Evolutionary conservation across 1,140 invertebrate species (phyloP).

Genomic region (Phthorimaea operculella): DNA sequence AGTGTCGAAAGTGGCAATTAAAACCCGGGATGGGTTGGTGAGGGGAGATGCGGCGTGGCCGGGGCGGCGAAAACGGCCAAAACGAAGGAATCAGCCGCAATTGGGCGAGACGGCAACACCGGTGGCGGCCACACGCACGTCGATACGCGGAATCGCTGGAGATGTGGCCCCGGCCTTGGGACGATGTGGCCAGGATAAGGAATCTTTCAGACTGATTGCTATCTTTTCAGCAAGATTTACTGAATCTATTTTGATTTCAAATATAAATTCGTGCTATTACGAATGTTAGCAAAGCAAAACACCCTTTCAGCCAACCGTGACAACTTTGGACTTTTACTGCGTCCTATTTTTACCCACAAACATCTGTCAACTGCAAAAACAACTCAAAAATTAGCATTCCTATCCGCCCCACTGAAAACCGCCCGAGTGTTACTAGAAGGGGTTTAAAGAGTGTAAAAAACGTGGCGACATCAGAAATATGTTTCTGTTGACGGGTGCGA

Average conservation of each 20-base stretch:
- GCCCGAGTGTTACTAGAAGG: neutral
- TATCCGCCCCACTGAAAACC: neutral
- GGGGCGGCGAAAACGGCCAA: constrained; percentile 14
- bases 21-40: constrained; percentile 28
- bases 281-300: too few relatives aligned
- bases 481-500: constrained; percentile 20
- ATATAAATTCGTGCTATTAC: too few relatives aligned
- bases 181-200: neutral
- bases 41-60: constrained; percentile 39
- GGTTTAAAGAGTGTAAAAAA: neutral
- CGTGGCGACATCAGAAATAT: constrained; percentile 13
- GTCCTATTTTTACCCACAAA: too few relatives aligned
- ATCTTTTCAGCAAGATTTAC: too few relatives aligned
- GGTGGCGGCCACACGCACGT: constrained; percentile 27
- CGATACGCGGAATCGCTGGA: constrained; percentile 28
- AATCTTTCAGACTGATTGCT: too few relatives aligned
- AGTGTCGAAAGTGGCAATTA: constrained; percentile 49
- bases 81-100: constrained; percentile 35
- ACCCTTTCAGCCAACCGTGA: too few relatives aligned
- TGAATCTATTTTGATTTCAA: too few relatives aligned
- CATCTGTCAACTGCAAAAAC: neutral
- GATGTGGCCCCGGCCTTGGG: neutral
- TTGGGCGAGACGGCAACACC: constrained; percentile 31
- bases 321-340: too few relatives aligned
- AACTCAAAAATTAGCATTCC: neutral